A percentile compares a stretch with the other conserved stretches of the same genome.
Conservation (phyloP, 2,797 vertebrate genomes). For the Macrochelys suwanniensis region DNA sequence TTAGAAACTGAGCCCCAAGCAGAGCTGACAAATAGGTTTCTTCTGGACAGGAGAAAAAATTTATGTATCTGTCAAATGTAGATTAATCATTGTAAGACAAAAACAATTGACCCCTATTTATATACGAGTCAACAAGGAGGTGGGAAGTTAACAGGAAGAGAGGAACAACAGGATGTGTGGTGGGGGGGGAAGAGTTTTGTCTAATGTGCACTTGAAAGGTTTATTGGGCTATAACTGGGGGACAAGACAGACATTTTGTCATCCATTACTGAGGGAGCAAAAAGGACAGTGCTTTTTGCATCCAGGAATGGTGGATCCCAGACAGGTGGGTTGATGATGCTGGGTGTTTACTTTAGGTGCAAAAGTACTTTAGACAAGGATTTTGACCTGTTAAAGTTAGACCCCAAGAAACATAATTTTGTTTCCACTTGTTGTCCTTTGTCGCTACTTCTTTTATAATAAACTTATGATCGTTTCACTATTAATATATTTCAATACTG, state of each 20-base stretch:
- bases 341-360: background rate
- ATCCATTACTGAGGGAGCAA: no score
- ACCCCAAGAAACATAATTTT: background rate
- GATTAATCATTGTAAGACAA: background rate
- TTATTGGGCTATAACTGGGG: no score
- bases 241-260: no score
- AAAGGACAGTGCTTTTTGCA: no score
- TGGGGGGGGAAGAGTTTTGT: no score
- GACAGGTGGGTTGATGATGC: background rate
- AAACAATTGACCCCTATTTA: background rate
- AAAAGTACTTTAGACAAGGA: background rate
- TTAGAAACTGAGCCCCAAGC: no score
- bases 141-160: background rate
- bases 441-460: background rate
- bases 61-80: background rate
- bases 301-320: background rate
- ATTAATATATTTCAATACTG: background rate
- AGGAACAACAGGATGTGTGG: background rate
- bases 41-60: background rate
- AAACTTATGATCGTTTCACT: background rate
- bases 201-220: no score
- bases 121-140: background rate
- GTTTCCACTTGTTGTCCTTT: background rate
- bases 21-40: no score
- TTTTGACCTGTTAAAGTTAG: background rate